Evolutionary conservation across 2,113 vertebrate species (phyloP).

Genomic region (Lepus europaeus): DNA sequence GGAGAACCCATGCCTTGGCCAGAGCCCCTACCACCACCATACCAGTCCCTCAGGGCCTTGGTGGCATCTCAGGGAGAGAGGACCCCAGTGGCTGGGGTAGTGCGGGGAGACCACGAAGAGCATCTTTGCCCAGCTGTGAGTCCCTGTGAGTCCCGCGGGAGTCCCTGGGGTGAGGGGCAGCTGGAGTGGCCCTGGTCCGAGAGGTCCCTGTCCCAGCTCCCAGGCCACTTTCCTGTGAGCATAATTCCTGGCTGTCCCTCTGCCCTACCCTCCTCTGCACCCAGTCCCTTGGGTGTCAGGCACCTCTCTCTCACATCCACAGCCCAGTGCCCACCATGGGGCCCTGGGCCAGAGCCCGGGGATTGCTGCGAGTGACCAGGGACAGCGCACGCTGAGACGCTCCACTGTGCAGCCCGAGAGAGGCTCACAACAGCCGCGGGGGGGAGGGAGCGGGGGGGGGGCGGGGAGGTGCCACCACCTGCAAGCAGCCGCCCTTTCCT

Average conservation of each 20-base stretch:
- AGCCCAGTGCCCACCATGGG: too few relatives aligned
- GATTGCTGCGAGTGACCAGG: rapidly evolving
- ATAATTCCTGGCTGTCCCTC: neutral
- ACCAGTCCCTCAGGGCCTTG: too few relatives aligned
- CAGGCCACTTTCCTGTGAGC: neutral
- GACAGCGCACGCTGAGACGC: rapidly evolving
- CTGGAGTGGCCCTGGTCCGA: neutral
- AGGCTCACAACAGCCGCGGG: neutral
- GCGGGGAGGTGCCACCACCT: neutral
- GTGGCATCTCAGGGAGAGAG: too few relatives aligned
- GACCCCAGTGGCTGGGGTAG: too few relatives aligned
- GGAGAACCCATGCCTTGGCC: too few relatives aligned
- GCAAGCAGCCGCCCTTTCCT: neutral
- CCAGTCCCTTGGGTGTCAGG: neutral
- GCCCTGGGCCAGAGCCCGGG: neutral
- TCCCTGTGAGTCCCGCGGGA: too few relatives aligned
- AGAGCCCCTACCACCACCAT: too few relatives aligned
- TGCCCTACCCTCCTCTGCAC: neutral
- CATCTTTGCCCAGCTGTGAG: rapidly evolving
- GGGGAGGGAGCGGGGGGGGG: neutral
- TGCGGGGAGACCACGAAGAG: neutral
- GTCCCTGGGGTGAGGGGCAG: neutral
- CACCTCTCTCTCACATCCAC: neutral
- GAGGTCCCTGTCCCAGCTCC: too few relatives aligned
- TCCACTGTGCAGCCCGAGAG: neutral